phyloP scores from a whole-genome alignment of 2,113 vertebrate genomes.

The Myrmecobius fasciatus region DNA sequence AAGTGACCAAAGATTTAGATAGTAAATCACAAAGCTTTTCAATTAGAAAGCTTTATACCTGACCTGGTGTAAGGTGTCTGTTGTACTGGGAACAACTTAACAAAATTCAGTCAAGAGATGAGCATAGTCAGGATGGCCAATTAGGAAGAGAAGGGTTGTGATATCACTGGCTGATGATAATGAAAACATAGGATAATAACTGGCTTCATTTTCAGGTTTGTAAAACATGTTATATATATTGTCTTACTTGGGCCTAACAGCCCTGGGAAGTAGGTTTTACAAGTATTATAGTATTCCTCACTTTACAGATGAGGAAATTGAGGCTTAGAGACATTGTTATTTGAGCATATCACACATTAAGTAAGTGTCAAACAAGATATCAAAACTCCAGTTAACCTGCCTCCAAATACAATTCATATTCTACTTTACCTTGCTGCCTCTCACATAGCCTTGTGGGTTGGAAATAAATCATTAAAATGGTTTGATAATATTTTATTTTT shows the following conservation, averaged over 20 bases:
- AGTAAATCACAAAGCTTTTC: not conserved
- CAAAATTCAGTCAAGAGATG: not conserved
- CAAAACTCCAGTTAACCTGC: not conserved
- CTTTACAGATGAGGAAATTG: not conserved
- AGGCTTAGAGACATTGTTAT: not conserved
- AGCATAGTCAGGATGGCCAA: not conserved
- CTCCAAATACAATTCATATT: not conserved
- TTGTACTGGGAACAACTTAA: not conserved
- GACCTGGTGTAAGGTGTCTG: not conserved
- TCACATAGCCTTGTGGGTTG: slow-evolving; percentile 37
- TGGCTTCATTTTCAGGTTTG: not conserved
- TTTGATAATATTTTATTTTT: slow-evolving; percentile 29
- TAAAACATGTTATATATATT: not conserved
- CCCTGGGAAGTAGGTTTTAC: not conserved
- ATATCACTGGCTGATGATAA: not conserved
- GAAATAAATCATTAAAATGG: slow-evolving; percentile 10
- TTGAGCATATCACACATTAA: not conserved
- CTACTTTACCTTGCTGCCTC: not conserved
- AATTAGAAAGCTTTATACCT: not conserved
- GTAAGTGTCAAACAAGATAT: not conserved
- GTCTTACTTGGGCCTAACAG: not conserved
- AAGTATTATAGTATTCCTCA: not conserved
- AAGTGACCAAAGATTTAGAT: not conserved
- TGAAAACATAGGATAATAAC: not conserved
- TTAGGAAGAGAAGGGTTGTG: not conserved